A percentile compares a stretch with the other conserved stretches of the same genome.
phyloP scores from a whole-genome alignment of 2,888 invertebrate genomes.

The Osmoderma eremita region DNA sequence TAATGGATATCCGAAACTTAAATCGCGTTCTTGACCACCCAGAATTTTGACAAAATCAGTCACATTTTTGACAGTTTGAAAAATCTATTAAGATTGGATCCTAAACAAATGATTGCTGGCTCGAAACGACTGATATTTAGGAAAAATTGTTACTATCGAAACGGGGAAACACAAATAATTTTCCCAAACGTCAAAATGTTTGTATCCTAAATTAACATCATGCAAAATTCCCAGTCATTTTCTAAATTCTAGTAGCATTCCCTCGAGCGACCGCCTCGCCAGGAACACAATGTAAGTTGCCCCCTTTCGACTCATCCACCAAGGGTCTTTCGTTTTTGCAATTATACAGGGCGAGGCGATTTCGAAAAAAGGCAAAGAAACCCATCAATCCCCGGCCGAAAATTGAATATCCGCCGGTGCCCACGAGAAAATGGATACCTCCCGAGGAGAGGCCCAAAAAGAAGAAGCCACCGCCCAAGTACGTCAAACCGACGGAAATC shows the following conservation, averaged over 20 bases:
- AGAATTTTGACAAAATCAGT: conserved; percentile 30
- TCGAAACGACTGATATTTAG: no score
- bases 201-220: conserved; percentile 3
- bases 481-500: conserved; percentile 56
- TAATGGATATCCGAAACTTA: background rate
- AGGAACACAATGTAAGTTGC: conserved; percentile 18
- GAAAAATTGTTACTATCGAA: background rate
- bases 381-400: conserved; percentile 40
- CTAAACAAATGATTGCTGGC: no score
- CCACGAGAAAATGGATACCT: conserved; percentile 60
- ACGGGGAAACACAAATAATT: conserved; percentile 13
- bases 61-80: conserved; percentile 8
- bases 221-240: conserved; percentile 24
- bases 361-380: conserved; percentile 9
- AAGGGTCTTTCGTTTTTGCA: background rate
- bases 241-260: conserved; percentile 14
- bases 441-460: conserved; percentile 56
- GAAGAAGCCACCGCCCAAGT: conserved; percentile 49
- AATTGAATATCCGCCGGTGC: conserved; percentile 59
- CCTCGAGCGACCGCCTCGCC: background rate
- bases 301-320: background rate
- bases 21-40: conserved; percentile 4
- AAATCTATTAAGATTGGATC: background rate
- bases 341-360: conserved; percentile 5
- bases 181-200: conserved; percentile 22